Evolutionary conservation across 2,113 vertebrate genomes (phyloP).

Genomic region (Numida meleagris): DNA sequence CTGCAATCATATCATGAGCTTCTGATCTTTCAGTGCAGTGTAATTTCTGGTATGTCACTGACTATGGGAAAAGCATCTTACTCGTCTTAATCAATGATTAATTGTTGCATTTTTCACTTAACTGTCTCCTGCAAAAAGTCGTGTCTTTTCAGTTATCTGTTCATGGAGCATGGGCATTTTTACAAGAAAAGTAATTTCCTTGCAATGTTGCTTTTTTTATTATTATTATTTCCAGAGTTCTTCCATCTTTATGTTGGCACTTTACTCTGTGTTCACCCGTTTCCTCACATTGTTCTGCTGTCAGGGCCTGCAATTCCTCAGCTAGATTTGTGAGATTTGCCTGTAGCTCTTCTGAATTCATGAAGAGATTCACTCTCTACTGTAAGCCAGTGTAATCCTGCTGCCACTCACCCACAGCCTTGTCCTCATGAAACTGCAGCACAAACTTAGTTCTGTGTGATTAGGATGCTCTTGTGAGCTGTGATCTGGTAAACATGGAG

Average conservation of each 20-base stretch:
- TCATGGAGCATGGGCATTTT: conserved; percentile 48
- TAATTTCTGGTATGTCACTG: neutral
- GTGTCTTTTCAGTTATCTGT: conserved; percentile 43
- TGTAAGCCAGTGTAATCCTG: neutral
- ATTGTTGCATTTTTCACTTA: conserved; percentile 50
- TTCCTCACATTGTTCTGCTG: conserved; percentile 67
- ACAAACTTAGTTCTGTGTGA: neutral
- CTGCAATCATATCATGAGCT: neutral
- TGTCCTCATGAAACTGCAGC: neutral
- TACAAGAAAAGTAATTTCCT: conserved; percentile 65
- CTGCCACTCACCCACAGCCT: neutral
- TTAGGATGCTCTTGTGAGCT: neutral
- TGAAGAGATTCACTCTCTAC: neutral
- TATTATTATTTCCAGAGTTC: neutral
- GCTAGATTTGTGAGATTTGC: conserved; percentile 7
- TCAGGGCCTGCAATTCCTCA: conserved; percentile 44
- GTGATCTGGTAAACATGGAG: neutral
- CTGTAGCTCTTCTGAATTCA: neutral
- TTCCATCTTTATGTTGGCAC: conserved; percentile 67
- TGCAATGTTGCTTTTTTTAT: conserved; percentile 16
- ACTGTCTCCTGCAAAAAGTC: neutral
- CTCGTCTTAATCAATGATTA: conserved; percentile 6
- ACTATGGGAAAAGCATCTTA: conserved; percentile 4
- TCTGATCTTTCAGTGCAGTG: neutral
- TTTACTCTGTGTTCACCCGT: conserved; percentile 7